phyloP scores from a whole-genome alignment of 2,888 invertebrate species.

The Drosophila kambysellisi region DNA sequence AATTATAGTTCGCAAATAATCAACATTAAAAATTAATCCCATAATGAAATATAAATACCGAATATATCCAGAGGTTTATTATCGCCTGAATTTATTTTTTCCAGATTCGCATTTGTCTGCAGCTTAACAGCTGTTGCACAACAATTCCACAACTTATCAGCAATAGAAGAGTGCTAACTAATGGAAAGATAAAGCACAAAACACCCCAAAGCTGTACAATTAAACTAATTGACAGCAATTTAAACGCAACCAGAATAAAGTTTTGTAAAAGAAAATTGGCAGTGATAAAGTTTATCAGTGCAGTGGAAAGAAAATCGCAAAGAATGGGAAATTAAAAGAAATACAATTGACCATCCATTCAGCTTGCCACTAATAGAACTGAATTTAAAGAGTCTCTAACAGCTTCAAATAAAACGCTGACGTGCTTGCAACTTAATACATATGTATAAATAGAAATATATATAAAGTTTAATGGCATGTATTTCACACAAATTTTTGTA shows the following conservation, averaged over 20 bases:
- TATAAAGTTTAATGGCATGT: background rate
- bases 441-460: background rate
- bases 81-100: background rate
- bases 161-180: background rate
- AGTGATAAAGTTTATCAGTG: conserved; percentile 35
- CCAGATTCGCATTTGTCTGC: background rate
- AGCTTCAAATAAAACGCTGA: background rate
- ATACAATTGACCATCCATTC: background rate
- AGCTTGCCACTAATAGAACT: background rate
- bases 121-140: background rate
- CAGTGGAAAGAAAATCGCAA: conserved; percentile 29
- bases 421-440: background rate
- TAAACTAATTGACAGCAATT: conserved; percentile 56
- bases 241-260: conserved; percentile 35
- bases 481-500: accelerated
- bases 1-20: background rate
- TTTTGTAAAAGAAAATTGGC: conserved; percentile 32
- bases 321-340: conserved; percentile 1
- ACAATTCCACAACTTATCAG: background rate
- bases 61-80: background rate
- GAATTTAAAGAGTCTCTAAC: background rate
- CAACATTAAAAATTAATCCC: background rate
- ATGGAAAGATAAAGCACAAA: conserved; percentile 2
- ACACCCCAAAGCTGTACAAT: conserved; percentile 42
- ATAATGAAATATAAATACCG: background rate